These are phyloP conservation scores for Sturnira hondurensis DNA, from an alignment of 2,113 vertebrate species.

Conservation along the genomic window DNA sequence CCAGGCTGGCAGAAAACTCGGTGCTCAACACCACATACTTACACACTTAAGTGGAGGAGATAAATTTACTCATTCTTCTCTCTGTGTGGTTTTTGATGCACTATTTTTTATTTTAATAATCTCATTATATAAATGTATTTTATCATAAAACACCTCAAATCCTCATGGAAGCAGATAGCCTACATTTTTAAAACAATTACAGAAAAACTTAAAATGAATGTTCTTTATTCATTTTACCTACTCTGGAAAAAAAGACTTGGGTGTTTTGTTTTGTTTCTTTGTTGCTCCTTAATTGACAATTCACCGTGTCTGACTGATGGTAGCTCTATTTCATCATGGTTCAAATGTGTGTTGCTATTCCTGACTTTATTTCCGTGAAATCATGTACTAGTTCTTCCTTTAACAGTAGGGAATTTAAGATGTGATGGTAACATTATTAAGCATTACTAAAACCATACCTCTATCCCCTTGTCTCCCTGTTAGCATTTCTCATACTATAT, in stretches of 20 bases:
- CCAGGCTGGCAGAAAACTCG: neutral
- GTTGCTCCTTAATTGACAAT: neutral
- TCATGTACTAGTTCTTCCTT: neutral
- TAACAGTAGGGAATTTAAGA: neutral
- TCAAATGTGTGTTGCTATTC: neutral
- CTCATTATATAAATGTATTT: neutral
- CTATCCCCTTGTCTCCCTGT: neutral
- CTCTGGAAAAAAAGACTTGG: neutral
- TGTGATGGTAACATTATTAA: neutral
- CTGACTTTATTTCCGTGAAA: neutral
- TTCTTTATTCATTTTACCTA: neutral
- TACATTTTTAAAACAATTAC: neutral
- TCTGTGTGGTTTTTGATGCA: neutral
- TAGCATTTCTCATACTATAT: neutral
- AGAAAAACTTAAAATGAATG: constrained; percentile 22
- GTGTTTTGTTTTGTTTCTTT: too few species aligned
- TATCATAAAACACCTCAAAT: neutral
- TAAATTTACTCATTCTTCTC: neutral
- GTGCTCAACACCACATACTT: neutral
- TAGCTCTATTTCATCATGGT: neutral
- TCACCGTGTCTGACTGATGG: neutral
- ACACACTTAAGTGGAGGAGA: neutral
- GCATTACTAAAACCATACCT: neutral
- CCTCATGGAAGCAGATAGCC: neutral
- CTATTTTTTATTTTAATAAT: constrained; percentile 28